Conservation (phyloP, 1,140 invertebrate genomes). For the Neodiprion lecontei region DNA sequence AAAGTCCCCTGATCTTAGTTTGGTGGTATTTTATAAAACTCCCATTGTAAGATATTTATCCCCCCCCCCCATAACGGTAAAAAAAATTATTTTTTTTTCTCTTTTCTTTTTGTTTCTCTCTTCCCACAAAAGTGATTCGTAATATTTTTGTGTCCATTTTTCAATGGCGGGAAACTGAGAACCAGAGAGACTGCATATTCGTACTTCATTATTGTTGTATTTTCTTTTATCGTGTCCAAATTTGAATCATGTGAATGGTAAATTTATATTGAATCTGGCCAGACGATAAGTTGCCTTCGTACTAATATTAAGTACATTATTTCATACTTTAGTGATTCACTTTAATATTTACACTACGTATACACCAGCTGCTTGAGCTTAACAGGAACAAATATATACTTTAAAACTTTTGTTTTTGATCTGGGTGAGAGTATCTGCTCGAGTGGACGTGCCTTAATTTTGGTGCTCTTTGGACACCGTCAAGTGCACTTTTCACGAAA, state of each 20-base stretch:
- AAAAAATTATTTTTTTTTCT: background rate
- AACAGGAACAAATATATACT: background rate
- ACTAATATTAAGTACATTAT: background rate
- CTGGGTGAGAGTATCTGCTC: constrained; percentile 51
- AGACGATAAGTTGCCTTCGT: too few species aligned
- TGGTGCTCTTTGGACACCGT: constrained; percentile 60
- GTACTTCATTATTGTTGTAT: background rate
- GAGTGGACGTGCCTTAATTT: constrained; percentile 53
- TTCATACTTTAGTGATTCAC: background rate
- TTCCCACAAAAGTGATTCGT: background rate
- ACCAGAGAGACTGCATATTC: background rate
- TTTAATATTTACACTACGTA: background rate
- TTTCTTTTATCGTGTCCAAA: background rate
- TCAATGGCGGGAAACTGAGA: too few species aligned
- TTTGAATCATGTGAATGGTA: background rate
- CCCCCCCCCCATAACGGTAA: background rate
- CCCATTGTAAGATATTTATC: background rate
- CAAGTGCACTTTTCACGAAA: constrained; percentile 59
- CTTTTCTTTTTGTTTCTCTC: background rate
- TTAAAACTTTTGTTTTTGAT: background rate
- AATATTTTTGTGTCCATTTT: too few species aligned
- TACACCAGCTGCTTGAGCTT: background rate
- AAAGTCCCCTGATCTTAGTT: background rate
- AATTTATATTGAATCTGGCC: background rate
- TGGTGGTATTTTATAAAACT: background rate